Evolutionary conservation across 2,888 invertebrate genomes (phyloP), one percentile per base, ranked within the genome.

Genomic region (Thelaira solivaga): DNA sequence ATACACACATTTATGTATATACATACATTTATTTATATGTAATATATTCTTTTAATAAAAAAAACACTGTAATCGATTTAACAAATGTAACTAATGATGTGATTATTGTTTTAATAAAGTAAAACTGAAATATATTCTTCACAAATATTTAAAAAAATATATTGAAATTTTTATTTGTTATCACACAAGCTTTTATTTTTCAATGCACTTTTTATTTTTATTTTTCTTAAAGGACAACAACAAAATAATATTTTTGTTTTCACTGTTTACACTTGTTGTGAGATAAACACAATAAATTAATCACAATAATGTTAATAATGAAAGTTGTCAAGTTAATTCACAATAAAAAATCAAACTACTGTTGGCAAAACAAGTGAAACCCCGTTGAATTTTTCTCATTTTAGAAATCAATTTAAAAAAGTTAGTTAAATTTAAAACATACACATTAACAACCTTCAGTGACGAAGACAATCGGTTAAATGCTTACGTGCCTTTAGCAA

Each of bases 391-490:
- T 55, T 47, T 45, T 24, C 34, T 49, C 20, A 61, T 55, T 76
- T 65, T 77, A 88, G 88, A 88, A 61, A 88, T 88, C 13, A 88
- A 88, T 82, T 84, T 88, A 65, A 88, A 85, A 73, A 88, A 88
- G 80, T 74, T 86, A 68, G 85, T 85, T 0, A 87, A 88, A 80
- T 86, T 88, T 41, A 86, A 85, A 31, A 81, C 84, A 43, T 81
- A 72, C 6, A 24, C 82, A 36, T 61, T 82, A 41, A 65, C 75
- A 45, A 59, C 64, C 36, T 72, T 72, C 2, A 73, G 55, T 6
- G 82, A 81, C 7, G 83, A 81, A 20, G 86, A 86, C 20, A 79
- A 73, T 59, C 82, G 82, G 75, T 73, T 88, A 39, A 88, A 88
- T 81, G 87, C 88, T 6, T 88, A 85, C 82, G 84, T 88, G 69